phyloP scores from a whole-genome alignment of 2,888 invertebrate species.

The Macroteleia sp. region DNA sequence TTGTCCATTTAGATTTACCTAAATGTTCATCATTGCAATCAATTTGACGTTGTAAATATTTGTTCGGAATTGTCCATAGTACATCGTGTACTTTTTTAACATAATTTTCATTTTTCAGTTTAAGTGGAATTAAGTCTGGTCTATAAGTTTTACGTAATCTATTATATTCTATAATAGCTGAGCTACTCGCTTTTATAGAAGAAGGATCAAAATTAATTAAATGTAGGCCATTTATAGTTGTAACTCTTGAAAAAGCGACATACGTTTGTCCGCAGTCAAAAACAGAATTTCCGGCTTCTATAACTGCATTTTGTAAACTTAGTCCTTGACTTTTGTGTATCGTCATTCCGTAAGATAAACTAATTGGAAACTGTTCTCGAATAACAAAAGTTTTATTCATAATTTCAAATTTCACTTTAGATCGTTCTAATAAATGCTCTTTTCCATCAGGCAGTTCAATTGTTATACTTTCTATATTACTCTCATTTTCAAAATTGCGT shows the following conservation, averaged over 20 bases:
- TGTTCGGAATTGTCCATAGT: constrained; percentile 11
- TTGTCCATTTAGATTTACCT: neutral
- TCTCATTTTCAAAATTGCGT: constrained; percentile 11
- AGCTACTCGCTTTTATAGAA: neutral
- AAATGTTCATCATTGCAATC: neutral
- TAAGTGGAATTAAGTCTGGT: constrained; percentile 62
- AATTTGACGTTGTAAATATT: constrained; percentile 10
- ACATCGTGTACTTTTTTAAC: constrained; percentile 47
- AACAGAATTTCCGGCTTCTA: too few species aligned
- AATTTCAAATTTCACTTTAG: too few species aligned
- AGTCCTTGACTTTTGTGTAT: too few species aligned
- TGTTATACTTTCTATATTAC: constrained; percentile 52
- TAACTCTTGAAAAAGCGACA: too few species aligned
- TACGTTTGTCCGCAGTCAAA: too few species aligned
- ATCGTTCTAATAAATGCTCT: constrained; percentile 54
- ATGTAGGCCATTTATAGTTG: too few species aligned
- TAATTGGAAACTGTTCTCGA: too few species aligned
- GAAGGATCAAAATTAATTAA: neutral
- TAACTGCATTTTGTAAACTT: too few species aligned
- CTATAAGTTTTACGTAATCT: neutral
- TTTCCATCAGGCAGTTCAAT: constrained; percentile 55
- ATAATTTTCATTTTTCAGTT: constrained; percentile 51
- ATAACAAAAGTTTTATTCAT: too few species aligned
- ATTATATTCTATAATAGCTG: neutral
- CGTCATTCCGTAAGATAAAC: too few species aligned